These are phyloP conservation scores for Euzetes globulus DNA, from an alignment of 2,888 invertebrate genomes.

Conservation along the genomic window DNA sequence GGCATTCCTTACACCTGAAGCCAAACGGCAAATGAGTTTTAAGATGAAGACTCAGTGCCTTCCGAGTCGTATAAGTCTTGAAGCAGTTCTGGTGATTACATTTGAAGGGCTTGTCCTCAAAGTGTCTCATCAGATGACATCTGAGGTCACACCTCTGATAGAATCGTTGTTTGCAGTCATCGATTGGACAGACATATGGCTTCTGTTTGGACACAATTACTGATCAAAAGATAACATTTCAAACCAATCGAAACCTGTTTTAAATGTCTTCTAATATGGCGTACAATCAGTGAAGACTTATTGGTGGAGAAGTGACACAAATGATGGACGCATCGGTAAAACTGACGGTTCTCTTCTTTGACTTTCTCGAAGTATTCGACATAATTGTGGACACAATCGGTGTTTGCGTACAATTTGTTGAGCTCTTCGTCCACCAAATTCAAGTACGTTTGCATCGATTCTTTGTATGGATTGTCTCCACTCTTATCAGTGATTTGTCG, in stretches of 20 bases:
- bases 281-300: neutral
- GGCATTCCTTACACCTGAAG: neutral
- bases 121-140: neutral
- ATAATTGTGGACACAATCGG: neutral
- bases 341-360: neutral
- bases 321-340: neutral
- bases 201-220: neutral
- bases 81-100: neutral
- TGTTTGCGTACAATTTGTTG: neutral
- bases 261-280: neutral
- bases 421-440: neutral
- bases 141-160: neutral
- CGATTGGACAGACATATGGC: neutral
- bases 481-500: too few species aligned
- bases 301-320: neutral
- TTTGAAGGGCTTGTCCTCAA: neutral
- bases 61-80: neutral
- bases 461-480: neutral
- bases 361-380: neutral
- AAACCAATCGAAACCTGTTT: neutral
- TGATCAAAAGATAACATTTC: neutral
- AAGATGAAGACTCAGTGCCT: neutral
- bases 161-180: neutral
- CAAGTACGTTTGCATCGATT: neutral
- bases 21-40: neutral